Percentiles rank a stretch among this genome's conserved stretches.
Conservation (phyloP, 2,888 invertebrate species). For the Petrolisthes manimaculis region DNA sequence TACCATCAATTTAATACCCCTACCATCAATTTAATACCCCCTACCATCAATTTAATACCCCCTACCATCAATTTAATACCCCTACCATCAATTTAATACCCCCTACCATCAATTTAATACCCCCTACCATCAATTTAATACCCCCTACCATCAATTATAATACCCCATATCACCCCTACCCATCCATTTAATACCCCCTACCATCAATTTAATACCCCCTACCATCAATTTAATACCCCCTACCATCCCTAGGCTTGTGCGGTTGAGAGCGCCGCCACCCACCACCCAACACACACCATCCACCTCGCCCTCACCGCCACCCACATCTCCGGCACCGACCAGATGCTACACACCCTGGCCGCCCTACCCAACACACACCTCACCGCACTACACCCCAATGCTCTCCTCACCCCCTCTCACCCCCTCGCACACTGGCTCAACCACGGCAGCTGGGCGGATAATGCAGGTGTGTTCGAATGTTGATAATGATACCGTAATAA, state of each 20-base stretch:
- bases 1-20: no score
- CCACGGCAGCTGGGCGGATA: conserved; percentile 23
- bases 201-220: neutral
- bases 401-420: neutral
- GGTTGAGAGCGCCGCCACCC: conserved; percentile 22
- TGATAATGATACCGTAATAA: no score
- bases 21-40: no score
- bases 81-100: no score
- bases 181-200: neutral
- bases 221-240: no score
- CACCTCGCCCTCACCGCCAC: conserved; percentile 37
- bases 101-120: no score
- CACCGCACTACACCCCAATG: conserved; percentile 20
- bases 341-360: conserved; percentile 26
- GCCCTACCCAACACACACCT: conserved; percentile 23
- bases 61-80: no score
- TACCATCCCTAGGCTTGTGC: conserved; percentile 28
- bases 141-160: no score
- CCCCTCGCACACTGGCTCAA: conserved; percentile 26
- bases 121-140: no score
- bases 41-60: no score
- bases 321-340: conserved; percentile 25
- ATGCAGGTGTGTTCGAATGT: conserved; percentile 40
- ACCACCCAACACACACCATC: conserved; percentile 24
- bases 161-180: neutral